Base-by-base conservation (phyloP, 2,888 invertebrate species). In the Macrophya annulata region DNA sequence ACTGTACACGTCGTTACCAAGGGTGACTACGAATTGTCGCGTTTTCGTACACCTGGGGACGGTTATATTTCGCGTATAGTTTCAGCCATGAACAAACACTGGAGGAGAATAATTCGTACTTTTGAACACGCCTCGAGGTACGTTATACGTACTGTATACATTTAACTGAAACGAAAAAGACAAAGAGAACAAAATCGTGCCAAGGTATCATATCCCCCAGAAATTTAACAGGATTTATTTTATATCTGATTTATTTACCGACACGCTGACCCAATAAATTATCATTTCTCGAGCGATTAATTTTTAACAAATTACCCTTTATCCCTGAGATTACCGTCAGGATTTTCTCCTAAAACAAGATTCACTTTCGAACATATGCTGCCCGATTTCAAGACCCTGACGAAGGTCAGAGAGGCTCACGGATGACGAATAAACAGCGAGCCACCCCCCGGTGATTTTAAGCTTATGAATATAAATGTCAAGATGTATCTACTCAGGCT, bases 401-500 rank as follows among this genome's bases (percentile, higher is more conserved):
- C 77, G 77, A 51, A 55, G 77, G 77, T 77, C 51, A 4, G 55
- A 55, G 77, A 17, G 77, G 77, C 37, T 77, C 55, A 51, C 55
- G 77, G 25, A 77, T 77, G 51, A 77, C 37, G 77, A 31, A 77
- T n/a, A 77, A 77, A 55, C 77, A 77, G 17, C 25, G 48, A 48
- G 48, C n/a, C 55, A 31, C 51, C 77, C 37, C 51, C 37, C n/a
- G 37, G 51, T 77, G 55, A 77, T 77, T 77, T n/a, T 77, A 5
- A 15, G 25, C 48, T 77, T 37, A 51, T 31, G 77, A 77, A 77
- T 51, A n/a, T 55, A 51, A 51, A 77, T 31, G 25, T 55, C 15
- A 31, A 51, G 15, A 77, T 51, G 51, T n/a, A n/a, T n/a, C n/a
- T n/a, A 37, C 31, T 55, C 12, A 9, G n/a, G 51, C 1, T 25